Percentiles rank a stretch among this genome's conserved stretches.
Conservation (phyloP, 1,140 invertebrate genomes). For the Drosophila simulans region DNA sequence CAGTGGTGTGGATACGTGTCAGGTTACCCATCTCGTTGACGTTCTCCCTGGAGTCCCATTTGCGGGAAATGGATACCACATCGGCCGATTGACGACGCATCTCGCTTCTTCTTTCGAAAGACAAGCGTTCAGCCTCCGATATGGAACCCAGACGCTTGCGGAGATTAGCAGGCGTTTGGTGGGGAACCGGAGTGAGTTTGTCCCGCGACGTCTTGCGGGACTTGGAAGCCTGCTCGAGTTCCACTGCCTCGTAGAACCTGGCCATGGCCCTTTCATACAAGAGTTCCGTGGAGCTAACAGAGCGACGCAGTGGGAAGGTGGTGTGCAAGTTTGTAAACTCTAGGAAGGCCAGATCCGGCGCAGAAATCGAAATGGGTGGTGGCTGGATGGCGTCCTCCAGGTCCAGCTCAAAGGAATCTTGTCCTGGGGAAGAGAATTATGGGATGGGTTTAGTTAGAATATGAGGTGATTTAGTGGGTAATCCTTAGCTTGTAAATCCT, state of each 20-base stretch:
- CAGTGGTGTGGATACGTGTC: slow-evolving; percentile 33
- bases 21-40: slow-evolving; percentile 47
- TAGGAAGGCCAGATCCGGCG: slow-evolving; percentile 88
- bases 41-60: slow-evolving; percentile 79
- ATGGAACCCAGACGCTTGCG: slow-evolving; percentile 80
- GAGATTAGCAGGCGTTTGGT: slow-evolving; percentile 47
- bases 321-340: slow-evolving; percentile 85
- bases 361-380: slow-evolving; percentile 91
- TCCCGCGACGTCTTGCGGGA: slow-evolving; percentile 66
- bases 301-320: slow-evolving; percentile 86
- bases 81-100: slow-evolving; percentile 76
- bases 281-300: slow-evolving; percentile 92
- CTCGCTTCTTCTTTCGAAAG: slow-evolving; percentile 75
- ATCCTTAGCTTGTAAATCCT: background rate
- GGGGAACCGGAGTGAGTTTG: slow-evolving; percentile 23
- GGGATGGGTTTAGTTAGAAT: slow-evolving; percentile 1
- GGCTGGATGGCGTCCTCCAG: slow-evolving; percentile 88
- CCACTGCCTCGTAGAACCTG: slow-evolving; percentile 90
- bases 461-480: background rate
- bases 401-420: slow-evolving; percentile 87
- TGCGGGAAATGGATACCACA: slow-evolving; percentile 55
- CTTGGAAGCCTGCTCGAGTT: slow-evolving; percentile 88
- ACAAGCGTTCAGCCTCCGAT: slow-evolving; percentile 76
- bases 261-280: slow-evolving; percentile 92
- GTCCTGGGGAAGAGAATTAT: slow-evolving; percentile 67